These are phyloP conservation scores for Cinara cedri DNA, from an alignment of 2,888 invertebrate species.

Conservation along the genomic window DNA sequence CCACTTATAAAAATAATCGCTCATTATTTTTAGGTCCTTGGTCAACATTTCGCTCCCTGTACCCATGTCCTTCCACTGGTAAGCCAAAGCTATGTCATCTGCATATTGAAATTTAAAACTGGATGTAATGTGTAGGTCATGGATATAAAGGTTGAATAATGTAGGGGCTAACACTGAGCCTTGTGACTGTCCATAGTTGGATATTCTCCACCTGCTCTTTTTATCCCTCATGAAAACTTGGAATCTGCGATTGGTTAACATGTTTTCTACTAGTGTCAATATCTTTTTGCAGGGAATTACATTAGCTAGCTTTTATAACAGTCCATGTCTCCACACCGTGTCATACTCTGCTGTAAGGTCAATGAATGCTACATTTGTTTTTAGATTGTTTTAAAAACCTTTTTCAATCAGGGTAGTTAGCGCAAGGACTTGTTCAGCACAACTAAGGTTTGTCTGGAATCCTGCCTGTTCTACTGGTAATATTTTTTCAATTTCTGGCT, in stretches of 20 bases:
- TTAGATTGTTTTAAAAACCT: background rate
- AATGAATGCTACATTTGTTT: slow-evolving; percentile 16
- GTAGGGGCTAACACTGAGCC: slow-evolving; percentile 1
- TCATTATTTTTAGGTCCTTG: background rate
- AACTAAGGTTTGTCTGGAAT: slow-evolving; percentile 8
- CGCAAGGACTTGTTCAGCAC: slow-evolving; percentile 5
- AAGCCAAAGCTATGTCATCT: too few species aligned
- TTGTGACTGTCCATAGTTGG: background rate
- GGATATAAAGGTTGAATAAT: background rate
- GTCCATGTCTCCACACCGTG: slow-evolving; percentile 11
- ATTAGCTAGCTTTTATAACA: background rate
- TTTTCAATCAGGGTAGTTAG: slow-evolving; percentile 17
- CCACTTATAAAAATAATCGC: background rate
- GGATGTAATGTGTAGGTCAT: slow-evolving; percentile 1
- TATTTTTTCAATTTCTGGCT: background rate
- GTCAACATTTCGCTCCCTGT: background rate
- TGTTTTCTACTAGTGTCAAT: background rate
- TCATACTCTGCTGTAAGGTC: background rate
- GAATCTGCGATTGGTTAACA: slow-evolving; percentile 5
- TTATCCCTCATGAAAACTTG: slow-evolving; percentile 4
- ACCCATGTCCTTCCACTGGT: background rate
- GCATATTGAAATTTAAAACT: too few species aligned
- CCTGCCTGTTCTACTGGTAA: slow-evolving; percentile 15
- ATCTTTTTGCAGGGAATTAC: background rate
- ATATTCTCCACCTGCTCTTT: slow-evolving; percentile 3